These are phyloP conservation scores for Stenichneumon culpator DNA, from an alignment of 2,888 invertebrate genomes.

Conservation along the genomic window DNA sequence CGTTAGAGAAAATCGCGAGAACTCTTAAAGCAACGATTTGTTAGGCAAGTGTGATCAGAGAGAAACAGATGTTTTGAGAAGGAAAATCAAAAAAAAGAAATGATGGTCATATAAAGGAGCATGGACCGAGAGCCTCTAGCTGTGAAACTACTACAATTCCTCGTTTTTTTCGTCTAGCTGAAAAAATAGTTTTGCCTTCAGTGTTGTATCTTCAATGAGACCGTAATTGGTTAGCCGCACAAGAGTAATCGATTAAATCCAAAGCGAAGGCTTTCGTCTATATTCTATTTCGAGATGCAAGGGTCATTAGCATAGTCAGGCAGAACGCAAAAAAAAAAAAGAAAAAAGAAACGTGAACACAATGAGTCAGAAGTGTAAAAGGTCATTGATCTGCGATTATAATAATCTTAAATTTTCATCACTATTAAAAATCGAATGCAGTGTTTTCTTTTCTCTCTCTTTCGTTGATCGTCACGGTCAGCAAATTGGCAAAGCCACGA, in stretches of 20 bases:
- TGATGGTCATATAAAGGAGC: not conserved
- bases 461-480: not conserved
- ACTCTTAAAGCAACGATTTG: not conserved
- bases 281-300: constrained; percentile 29
- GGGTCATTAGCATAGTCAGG: constrained; percentile 40
- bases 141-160: not conserved
- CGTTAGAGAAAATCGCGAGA: not conserved
- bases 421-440: not conserved
- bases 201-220: constrained; percentile 24
- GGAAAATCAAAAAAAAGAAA: not conserved
- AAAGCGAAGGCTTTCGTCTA: constrained; percentile 5
- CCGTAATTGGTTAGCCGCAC: not conserved
- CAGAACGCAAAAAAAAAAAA: constrained; percentile 49
- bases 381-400: no score
- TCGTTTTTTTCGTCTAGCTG: not conserved
- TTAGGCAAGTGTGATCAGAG: not conserved
- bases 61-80: not conserved
- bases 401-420: not conserved
- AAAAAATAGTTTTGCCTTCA: constrained; percentile 12
- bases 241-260: constrained; percentile 32
- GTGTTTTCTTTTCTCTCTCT: not conserved
- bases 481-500: not conserved
- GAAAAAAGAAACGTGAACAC: constrained; percentile 45
- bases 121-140: not conserved
- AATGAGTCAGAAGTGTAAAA: constrained; percentile 24